Percentiles rank a stretch among this genome's conserved stretches.
Evolutionary conservation across 2,113 vertebrate genomes (phyloP).

Genomic region (Scophthalmus maximus): DNA sequence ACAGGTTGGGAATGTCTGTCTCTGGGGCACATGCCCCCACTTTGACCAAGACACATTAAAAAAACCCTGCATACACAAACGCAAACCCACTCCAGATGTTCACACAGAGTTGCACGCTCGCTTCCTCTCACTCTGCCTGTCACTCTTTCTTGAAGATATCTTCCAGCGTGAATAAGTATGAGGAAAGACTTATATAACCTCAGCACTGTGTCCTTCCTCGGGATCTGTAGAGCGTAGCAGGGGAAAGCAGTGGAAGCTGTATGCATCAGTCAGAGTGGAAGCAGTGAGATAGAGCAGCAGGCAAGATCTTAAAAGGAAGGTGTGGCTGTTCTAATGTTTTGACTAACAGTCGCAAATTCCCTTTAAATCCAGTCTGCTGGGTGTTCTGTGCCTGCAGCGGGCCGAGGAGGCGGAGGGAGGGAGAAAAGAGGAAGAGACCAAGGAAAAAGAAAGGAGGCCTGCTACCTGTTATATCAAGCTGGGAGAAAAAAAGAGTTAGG

Average conservation of each 20-base stretch:
- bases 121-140: slow-evolving; percentile 14
- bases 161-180: slow-evolving; percentile 32
- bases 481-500: slow-evolving; percentile 42
- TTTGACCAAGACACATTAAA: slow-evolving; percentile 4
- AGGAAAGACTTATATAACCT: slow-evolving; percentile 49
- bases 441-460: slow-evolving; percentile 20
- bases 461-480: slow-evolving; percentile 42
- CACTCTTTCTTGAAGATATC: slow-evolving; percentile 22
- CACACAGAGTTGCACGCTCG: not conserved
- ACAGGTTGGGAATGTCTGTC: no score
- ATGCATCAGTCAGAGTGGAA: slow-evolving; percentile 62
- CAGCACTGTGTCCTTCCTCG: slow-evolving; percentile 46
- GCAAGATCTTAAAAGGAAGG: slow-evolving; percentile 91
- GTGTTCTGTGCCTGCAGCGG: slow-evolving; percentile 71
- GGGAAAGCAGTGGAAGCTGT: slow-evolving; percentile 50
- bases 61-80: slow-evolving; percentile 13
- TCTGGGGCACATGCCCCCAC: not conserved
- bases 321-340: slow-evolving; percentile 87
- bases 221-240: slow-evolving; percentile 49
- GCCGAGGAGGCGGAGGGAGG: slow-evolving; percentile 26
- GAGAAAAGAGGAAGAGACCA: slow-evolving; percentile 22
- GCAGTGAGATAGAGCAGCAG: slow-evolving; percentile 85
- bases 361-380: slow-evolving; percentile 91
- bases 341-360: slow-evolving; percentile 91
- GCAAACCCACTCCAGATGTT: slow-evolving; percentile 7